Conservation (phyloP, 64 coral and sea anemone species). For the Acropora tenuis region DNA sequence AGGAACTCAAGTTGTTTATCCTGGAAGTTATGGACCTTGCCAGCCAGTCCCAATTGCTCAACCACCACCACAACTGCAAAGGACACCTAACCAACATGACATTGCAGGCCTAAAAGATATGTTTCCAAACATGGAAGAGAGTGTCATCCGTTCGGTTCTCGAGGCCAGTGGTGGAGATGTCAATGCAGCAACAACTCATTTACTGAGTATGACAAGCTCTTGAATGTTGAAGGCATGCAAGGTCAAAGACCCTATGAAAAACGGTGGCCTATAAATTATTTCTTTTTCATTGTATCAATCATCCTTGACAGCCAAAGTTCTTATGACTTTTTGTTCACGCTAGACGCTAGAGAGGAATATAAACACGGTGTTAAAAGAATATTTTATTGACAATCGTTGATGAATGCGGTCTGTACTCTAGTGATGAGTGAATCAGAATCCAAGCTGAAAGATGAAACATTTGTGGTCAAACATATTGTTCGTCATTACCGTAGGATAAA, state of each 20-base stretch:
- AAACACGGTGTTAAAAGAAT: too few relatives aligned
- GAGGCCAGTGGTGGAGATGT: conserved; percentile 86
- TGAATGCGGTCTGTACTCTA: too few relatives aligned
- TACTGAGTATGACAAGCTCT: conserved; percentile 81
- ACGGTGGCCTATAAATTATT: too few relatives aligned
- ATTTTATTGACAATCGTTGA: too few relatives aligned
- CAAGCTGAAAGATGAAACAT: too few relatives aligned
- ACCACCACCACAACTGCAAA: conserved; percentile 30
- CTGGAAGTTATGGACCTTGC: conserved; percentile 76
- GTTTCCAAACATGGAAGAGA: conserved; percentile 95
- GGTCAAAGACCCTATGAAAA: too few relatives aligned
- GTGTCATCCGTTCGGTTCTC: conserved; percentile 92
- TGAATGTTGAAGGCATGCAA: background rate
- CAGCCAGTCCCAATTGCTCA: conserved; percentile 73
- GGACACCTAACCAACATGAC: conserved; percentile 59
- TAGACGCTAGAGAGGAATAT: background rate
- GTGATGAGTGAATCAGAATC: too few relatives aligned
- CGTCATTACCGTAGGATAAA: too few relatives aligned
- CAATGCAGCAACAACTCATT: conserved; percentile 81
- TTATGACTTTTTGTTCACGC: too few relatives aligned
- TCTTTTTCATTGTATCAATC: too few relatives aligned
- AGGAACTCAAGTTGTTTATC: conserved; percentile 79
- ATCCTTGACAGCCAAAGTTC: too few relatives aligned
- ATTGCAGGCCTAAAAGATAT: conserved; percentile 96
- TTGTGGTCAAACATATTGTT: too few relatives aligned